A percentile compares a stretch with the other conserved stretches of the same genome.
phyloP scores from a whole-genome alignment of 2,113 vertebrate species.

The Syrmaticus mikado region DNA sequence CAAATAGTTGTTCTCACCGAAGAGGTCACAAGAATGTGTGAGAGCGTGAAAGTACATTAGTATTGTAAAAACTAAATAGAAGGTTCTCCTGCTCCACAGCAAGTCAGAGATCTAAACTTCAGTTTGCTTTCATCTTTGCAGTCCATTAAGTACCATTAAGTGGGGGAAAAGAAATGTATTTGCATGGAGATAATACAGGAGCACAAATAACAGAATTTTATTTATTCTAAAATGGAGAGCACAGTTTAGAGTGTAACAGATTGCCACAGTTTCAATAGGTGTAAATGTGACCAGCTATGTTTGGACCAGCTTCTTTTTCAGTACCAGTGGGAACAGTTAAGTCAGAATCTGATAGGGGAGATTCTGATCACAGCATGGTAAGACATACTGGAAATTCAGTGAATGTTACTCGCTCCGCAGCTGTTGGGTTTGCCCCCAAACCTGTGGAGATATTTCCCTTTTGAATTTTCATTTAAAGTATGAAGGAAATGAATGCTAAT shows the following conservation, averaged over 20 bases:
- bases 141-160: background rate
- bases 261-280: background rate
- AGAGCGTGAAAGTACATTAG: background rate
- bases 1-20: background rate
- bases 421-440: background rate
- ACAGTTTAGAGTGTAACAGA: background rate
- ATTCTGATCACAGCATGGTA: background rate
- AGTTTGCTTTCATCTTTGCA: background rate
- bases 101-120: background rate
- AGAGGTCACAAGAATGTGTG: fast-evolving
- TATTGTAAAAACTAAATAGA: background rate
- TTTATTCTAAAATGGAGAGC: background rate
- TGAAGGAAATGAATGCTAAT: background rate
- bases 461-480: background rate
- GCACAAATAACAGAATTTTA: background rate
- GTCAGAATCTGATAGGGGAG: background rate
- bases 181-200: background rate
- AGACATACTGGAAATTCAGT: background rate
- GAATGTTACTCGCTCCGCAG: background rate
- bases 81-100: background rate
- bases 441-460: background rate
- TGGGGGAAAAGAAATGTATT: background rate
- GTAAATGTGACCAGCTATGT: background rate
- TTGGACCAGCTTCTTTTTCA: background rate
- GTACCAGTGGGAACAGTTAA: background rate